Percentiles rank a stretch among this genome's conserved stretches.
phyloP scores from a whole-genome alignment of 2,888 invertebrate species.

The Cryptus armator region DNA sequence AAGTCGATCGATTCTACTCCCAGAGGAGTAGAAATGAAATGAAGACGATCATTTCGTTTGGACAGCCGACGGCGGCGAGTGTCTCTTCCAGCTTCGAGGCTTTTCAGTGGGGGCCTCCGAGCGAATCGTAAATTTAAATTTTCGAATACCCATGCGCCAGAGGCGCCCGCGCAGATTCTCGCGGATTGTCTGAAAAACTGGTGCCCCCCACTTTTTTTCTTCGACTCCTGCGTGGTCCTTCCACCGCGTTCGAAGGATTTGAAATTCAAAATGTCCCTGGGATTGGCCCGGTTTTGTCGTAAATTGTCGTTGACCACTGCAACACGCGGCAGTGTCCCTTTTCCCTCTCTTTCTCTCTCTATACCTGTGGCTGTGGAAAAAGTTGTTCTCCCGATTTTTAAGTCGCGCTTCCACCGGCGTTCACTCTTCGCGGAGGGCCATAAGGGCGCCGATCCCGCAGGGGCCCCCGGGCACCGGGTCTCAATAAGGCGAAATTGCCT shows the following conservation, averaged over 20 bases:
- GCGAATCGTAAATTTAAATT: conserved; percentile 75
- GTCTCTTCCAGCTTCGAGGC: conserved; percentile 10
- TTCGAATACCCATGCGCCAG: conserved; percentile 45
- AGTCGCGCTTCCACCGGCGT: conserved; percentile 67
- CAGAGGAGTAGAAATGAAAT: conserved; percentile 63
- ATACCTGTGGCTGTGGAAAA: conserved; percentile 71
- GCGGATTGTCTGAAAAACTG: conserved; percentile 68
- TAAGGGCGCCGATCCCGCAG: conserved; percentile 58
- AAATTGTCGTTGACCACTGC: conserved; percentile 73
- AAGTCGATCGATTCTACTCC: not conserved
- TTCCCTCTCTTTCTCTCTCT: not conserved
- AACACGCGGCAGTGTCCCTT: conserved; percentile 43
- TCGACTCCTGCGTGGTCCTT: not conserved
- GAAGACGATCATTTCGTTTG: conserved; percentile 68
- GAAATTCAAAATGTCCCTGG: conserved; percentile 77
- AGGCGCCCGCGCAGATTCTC: conserved; percentile 56
- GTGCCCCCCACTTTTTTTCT: conserved; percentile 34
- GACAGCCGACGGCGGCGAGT: conserved; percentile 54
- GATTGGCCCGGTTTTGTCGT: conserved; percentile 79
- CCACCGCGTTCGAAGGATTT: conserved; percentile 66
- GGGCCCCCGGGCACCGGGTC: conserved; percentile 29
- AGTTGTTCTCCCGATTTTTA: conserved; percentile 76
- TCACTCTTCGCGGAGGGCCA: conserved; percentile 54
- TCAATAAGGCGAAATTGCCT: conserved; percentile 49
- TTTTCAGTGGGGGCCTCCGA: not conserved